Conservation (phyloP, 2,888 invertebrate genomes). For the Asteroscopus sphinx region DNA sequence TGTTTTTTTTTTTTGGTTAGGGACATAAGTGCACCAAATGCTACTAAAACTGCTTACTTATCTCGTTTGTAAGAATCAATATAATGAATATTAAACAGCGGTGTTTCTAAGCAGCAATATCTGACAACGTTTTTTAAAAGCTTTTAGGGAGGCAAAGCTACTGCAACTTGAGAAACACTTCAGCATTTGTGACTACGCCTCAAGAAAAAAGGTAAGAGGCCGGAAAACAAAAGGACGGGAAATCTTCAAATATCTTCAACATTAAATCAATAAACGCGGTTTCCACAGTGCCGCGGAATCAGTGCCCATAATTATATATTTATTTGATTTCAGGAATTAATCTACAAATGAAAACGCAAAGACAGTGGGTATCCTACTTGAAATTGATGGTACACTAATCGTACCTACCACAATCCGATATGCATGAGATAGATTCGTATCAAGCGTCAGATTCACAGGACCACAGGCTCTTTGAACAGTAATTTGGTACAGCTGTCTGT, state of each 20-base stretch:
- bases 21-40: not conserved
- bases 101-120: too few species aligned
- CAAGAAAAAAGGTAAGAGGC: not conserved
- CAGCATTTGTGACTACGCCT: not conserved
- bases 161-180: too few species aligned
- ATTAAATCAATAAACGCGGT: too few species aligned
- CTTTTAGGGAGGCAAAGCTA: too few species aligned
- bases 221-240: not conserved
- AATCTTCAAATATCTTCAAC: not conserved
- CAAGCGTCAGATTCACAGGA: constrained; percentile 34
- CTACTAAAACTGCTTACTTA: too few species aligned
- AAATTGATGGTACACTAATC: constrained; percentile 5
- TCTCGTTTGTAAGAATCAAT: too few species aligned
- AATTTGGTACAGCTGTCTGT: constrained; percentile 30
- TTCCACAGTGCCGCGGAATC: too few species aligned
- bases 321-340: too few species aligned
- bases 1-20: too few species aligned
- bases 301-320: too few species aligned
- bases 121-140: too few species aligned
- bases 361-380: not conserved
- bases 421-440: constrained; percentile 38
- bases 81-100: too few species aligned
- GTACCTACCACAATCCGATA: constrained; percentile 29
- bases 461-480: constrained; percentile 16
- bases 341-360: constrained; percentile 1